Percentiles rank a stretch among this genome's conserved stretches.
Evolutionary conservation across 2,797 vertebrate genomes (phyloP).

Genomic region (Vespertilio murinus): DNA sequence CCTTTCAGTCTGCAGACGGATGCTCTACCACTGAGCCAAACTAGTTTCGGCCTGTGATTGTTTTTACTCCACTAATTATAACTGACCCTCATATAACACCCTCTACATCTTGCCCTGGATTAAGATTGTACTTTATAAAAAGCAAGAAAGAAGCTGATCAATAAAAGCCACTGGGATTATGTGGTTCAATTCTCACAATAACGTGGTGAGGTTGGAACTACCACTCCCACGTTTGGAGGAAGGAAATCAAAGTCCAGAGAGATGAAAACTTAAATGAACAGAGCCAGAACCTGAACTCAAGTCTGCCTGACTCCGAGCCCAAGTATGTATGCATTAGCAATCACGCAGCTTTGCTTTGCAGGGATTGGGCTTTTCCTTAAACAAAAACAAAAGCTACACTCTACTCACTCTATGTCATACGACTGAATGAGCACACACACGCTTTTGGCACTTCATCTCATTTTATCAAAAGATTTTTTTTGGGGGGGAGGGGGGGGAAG

Average conservation of each 20-base stretch:
- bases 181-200: neutral
- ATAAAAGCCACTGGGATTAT: neutral
- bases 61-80: neutral
- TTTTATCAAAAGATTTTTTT: conserved; percentile 41
- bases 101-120: neutral
- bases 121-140: conserved; percentile 39
- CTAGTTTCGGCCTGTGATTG: too few species aligned
- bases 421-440: conserved; percentile 34
- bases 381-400: neutral
- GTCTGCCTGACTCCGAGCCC: neutral
- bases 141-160: neutral
- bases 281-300: neutral
- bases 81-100: neutral
- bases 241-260: neutral
- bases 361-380: neutral
- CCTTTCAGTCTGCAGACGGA: too few species aligned
- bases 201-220: neutral
- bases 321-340: neutral
- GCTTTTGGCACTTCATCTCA: conserved; percentile 13
- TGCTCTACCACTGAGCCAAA: too few species aligned
- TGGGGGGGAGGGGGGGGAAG: too few species aligned
- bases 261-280: neutral
- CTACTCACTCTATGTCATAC: neutral
- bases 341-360: neutral
- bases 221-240: neutral